Conservation (phyloP, 2,113 vertebrate genomes). For the Melanostigma gelatinosum region DNA sequence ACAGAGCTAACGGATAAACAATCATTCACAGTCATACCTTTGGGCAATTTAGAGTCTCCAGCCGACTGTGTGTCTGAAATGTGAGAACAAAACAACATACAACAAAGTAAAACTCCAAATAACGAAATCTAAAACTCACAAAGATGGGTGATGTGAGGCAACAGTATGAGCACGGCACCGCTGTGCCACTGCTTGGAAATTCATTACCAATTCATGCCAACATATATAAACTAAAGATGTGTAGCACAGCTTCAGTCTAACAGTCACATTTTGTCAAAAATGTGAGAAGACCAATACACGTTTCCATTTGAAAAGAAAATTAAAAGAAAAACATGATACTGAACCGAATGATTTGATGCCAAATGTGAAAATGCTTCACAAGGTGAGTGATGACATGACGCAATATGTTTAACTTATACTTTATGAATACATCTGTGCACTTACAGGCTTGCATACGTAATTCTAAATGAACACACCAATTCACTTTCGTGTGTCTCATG, state of each 20-base stretch:
- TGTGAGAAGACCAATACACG: background rate
- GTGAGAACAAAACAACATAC: background rate
- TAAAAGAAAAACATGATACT: background rate
- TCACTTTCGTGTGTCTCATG: slow-evolving; percentile 11
- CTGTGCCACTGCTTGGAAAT: slow-evolving; percentile 9
- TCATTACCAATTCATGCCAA: slow-evolving; percentile 10
- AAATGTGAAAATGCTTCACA: background rate
- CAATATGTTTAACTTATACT: slow-evolving; percentile 22
- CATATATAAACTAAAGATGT: slow-evolving; percentile 19
- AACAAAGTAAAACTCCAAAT: background rate
- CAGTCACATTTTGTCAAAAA: background rate
- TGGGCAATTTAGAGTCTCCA: slow-evolving; percentile 3
- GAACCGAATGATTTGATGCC: background rate
- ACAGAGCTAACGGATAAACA: background rate
- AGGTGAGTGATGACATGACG: slow-evolving; percentile 8
- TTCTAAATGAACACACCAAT: slow-evolving; percentile 38
- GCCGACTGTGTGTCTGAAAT: background rate
- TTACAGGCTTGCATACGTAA: slow-evolving; percentile 19
- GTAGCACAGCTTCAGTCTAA: slow-evolving; percentile 10
- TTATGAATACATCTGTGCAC: slow-evolving; percentile 22
- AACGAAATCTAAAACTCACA: background rate
- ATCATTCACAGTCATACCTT: slow-evolving; percentile 21
- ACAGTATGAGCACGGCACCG: background rate
- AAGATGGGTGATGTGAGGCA: background rate
- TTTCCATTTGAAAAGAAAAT: slow-evolving; percentile 8